A percentile compares a stretch with the other conserved stretches of the same genome.
These are phyloP conservation scores for Lota lota DNA, from an alignment of 2,113 vertebrate species.

Conservation along the genomic window DNA sequence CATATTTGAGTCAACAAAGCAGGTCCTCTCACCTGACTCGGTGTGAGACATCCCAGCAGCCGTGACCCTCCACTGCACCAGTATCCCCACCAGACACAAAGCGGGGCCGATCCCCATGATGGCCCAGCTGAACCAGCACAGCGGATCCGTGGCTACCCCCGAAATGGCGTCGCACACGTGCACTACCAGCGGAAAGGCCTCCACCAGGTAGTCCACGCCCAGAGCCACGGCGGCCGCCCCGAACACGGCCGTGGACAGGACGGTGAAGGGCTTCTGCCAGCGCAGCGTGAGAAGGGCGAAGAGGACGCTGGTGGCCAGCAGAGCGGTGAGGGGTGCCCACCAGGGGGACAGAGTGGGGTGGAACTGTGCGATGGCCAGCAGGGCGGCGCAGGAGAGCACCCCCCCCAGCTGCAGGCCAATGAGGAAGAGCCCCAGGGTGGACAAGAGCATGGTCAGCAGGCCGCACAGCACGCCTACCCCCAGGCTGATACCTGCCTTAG, in stretches of 20 bases:
- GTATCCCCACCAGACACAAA: slow-evolving; percentile 69
- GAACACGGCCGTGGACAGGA: slow-evolving; percentile 77
- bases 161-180: slow-evolving; percentile 72
- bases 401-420: slow-evolving; percentile 82
- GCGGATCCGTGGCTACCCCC: slow-evolving; percentile 50
- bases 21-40: slow-evolving; percentile 62
- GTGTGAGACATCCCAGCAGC: slow-evolving; percentile 71
- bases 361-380: slow-evolving; percentile 74
- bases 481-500: slow-evolving; percentile 80
- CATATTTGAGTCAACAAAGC: background rate
- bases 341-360: slow-evolving; percentile 66
- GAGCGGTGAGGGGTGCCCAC: slow-evolving; percentile 74
- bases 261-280: slow-evolving; percentile 81
- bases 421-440: slow-evolving; percentile 81
- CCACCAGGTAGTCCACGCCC: slow-evolving; percentile 79
- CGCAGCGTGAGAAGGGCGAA: slow-evolving; percentile 76
- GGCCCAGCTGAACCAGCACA: slow-evolving; percentile 87
- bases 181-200: slow-evolving; percentile 69
- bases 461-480: slow-evolving; percentile 83
- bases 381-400: slow-evolving; percentile 70
- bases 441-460: slow-evolving; percentile 80
- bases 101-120: slow-evolving; percentile 75
- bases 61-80: slow-evolving; percentile 82
- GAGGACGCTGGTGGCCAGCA: slow-evolving; percentile 72
- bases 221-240: slow-evolving; percentile 75